Base-by-base conservation (phyloP, 2,797 vertebrate species). In the Platyrinchus mystaceus region DNA sequence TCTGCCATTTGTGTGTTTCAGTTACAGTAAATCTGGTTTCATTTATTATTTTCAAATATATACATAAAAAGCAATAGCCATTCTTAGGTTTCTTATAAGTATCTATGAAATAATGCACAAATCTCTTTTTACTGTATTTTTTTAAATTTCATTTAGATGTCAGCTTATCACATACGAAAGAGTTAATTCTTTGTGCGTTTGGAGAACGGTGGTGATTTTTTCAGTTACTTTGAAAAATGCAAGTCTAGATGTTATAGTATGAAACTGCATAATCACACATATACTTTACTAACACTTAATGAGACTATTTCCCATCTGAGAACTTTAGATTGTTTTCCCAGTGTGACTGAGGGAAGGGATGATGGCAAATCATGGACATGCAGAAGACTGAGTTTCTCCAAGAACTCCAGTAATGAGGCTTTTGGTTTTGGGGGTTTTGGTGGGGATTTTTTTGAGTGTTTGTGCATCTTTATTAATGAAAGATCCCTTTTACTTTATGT, bases 41-140 rank as follows among this genome's bases (percentile, higher is more conserved):
- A 62, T 71, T 90, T 49, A 50, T 80, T 9, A 39, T 86, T 93
- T 90, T 80, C 10, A 80, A 89, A 84, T 74, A 46, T 16, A 39
- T n/a, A 34, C 12, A 55, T 59, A 60, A 79, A 89, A 67, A 87
- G 10, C 41, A 83, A n/a, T 52, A 58, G n/a, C 14, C 4, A 0
- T 12, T 60, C 14, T 58, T 74, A 36, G 24, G 4, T 71, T 86
- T 41, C 21, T 28, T 76, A 8, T 24, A 77, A 58, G 23, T 59
- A n/a, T 14, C 7, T 60, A 21, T 39, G 11, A 75, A 84, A 67
- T 39, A 44, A 26, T 32, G 6, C 55, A 17, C 9, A 60, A 87
- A 43, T 74, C 8, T 66, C 26, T 59, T 37, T 56, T 30, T 16
- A 12, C n/a, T 46, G 3, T 28, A 19, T 17, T 66, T 53, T 28